Percentiles rank a stretch among this genome's conserved stretches.
Conservation (phyloP, 2,113 vertebrate species). For the Dolichallabes microphthalmus region DNA sequence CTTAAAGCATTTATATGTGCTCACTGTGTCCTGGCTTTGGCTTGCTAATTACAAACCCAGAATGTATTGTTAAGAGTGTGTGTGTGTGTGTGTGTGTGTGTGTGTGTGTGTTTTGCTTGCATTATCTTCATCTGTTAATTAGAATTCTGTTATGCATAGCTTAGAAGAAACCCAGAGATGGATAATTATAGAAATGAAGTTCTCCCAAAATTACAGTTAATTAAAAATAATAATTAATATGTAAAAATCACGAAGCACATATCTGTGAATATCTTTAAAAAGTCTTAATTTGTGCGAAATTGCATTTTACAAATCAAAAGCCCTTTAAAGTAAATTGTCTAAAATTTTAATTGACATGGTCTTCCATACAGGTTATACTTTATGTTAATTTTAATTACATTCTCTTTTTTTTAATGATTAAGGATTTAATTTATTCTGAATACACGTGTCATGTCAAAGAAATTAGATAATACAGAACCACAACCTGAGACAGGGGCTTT, state of each 20-base stretch:
- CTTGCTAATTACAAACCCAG: conserved; percentile 29
- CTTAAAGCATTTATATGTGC: neutral
- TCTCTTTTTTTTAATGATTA: neutral
- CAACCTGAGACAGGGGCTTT: neutral
- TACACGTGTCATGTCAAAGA: neutral
- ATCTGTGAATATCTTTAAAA: neutral
- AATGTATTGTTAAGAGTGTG: neutral
- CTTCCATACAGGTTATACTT: neutral
- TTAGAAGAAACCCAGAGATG: neutral
- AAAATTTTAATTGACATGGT: neutral
- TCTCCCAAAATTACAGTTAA: neutral
- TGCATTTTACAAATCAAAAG: neutral
- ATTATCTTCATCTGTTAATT: conserved; percentile 39
- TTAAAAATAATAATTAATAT: neutral
- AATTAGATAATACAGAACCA: neutral
- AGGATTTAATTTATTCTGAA: neutral
- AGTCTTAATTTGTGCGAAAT: neutral
- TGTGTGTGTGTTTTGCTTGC: neutral
- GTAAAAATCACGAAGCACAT: neutral
- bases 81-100: neutral
- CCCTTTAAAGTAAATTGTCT: neutral
- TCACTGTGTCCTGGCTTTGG: conserved; percentile 4
- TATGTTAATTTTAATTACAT: neutral
- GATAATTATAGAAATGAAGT: neutral
- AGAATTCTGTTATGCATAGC: conserved; percentile 18